Evolutionary conservation across 2,797 vertebrate genomes (phyloP).

Genomic region (Tauraco hartlaubi): DNA sequence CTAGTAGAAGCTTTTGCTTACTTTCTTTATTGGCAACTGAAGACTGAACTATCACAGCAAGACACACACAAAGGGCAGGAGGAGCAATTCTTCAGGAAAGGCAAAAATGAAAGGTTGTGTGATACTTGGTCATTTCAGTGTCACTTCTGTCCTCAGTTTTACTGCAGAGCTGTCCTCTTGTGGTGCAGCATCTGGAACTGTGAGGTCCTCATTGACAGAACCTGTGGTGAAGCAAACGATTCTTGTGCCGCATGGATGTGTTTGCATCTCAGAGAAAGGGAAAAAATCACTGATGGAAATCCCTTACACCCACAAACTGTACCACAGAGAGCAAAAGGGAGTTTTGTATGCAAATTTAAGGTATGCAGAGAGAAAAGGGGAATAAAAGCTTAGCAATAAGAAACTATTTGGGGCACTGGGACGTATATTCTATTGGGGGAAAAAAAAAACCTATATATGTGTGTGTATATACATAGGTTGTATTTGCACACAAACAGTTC

Average conservation of each 20-base stretch:
- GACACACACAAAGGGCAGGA: not conserved
- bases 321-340: not conserved
- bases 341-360: not conserved
- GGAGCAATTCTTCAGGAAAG: not conserved
- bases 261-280: not conserved
- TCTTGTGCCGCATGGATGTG: not conserved
- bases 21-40: not conserved
- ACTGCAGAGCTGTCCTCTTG: not conserved
- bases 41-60: not conserved
- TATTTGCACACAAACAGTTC: not conserved
- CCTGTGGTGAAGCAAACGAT: not conserved
- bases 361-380: not conserved
- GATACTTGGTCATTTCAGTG: not conserved
- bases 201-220: not conserved
- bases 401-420: not conserved
- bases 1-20: not conserved
- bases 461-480: no score
- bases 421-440: not conserved
- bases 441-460: not conserved
- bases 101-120: not conserved
- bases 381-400: not conserved
- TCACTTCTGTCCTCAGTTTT: not conserved
- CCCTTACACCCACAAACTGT: not conserved
- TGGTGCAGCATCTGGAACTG: not conserved
- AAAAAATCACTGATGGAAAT: not conserved